These are phyloP conservation scores for Nibea coibor DNA, from an alignment of 2,113 vertebrate species.

Conservation along the genomic window DNA sequence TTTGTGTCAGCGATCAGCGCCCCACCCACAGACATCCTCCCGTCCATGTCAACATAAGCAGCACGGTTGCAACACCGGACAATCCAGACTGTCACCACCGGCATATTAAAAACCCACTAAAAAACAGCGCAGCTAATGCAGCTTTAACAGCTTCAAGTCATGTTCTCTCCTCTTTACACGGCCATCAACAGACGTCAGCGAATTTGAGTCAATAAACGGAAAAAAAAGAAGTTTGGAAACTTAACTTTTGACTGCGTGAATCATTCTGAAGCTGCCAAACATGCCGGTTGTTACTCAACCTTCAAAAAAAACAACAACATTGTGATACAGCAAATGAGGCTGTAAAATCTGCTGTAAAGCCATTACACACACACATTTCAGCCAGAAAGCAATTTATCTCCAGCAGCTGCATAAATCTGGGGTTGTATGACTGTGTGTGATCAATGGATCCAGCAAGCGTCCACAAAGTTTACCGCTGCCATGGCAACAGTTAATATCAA, in stretches of 20 bases:
- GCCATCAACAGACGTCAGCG: conserved; percentile 16
- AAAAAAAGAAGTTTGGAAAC: neutral
- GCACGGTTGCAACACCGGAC: conserved; percentile 34
- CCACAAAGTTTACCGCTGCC: conserved; percentile 19
- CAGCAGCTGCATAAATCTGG: conserved; percentile 4
- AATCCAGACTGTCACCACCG: conserved; percentile 49
- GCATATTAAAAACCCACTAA: conserved; percentile 38
- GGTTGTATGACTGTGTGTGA: neutral
- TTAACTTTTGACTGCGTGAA: conserved; percentile 17
- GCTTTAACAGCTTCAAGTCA: conserved; percentile 14
- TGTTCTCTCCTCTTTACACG: conserved; percentile 19
- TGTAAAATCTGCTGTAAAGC: conserved; percentile 47
- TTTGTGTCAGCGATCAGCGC: conserved; percentile 49
- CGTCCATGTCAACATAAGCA: conserved; percentile 50
- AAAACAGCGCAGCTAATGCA: conserved; percentile 21
- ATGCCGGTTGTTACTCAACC: neutral
- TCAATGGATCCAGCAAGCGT: conserved; percentile 14
- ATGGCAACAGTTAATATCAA: conserved; percentile 28
- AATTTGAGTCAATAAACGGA: conserved; percentile 26
- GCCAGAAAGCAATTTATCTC: conserved; percentile 25
- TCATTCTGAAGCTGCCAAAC: conserved; percentile 40
- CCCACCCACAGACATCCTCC: conserved; percentile 26
- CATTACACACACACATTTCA: conserved; percentile 2
- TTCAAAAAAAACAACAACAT: neutral
- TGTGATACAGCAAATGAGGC: conserved; percentile 40